Conservation (phyloP, 2,888 invertebrate species). For the Ochropleura leucogaster region DNA sequence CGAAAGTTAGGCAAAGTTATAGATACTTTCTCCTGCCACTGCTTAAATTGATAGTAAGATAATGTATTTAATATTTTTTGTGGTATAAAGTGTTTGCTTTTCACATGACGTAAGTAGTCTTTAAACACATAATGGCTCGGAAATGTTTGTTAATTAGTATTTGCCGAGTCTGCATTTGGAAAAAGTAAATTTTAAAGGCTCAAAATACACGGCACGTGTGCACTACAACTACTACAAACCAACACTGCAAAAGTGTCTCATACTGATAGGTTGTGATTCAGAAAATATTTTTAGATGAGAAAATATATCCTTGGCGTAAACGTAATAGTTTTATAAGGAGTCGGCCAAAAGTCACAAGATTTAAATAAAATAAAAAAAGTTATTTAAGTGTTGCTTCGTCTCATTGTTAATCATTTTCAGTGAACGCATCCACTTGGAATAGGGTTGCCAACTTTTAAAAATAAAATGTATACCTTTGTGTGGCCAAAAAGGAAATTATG, state of each 20-base stretch:
- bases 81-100: neutral
- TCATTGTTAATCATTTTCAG: conserved; percentile 62
- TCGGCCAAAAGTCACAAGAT: conserved; percentile 45
- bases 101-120: neutral
- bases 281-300: conserved; percentile 31
- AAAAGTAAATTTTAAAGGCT: neutral
- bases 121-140: neutral
- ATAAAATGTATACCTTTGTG: conserved; percentile 35
- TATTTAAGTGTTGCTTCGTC: conserved; percentile 37
- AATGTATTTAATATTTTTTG: neutral
- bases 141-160: neutral
- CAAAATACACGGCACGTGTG: neutral
- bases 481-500: conserved; percentile 54
- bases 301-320: conserved; percentile 13
- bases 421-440: conserved; percentile 47
- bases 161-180: neutral
- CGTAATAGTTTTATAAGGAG: conserved; percentile 42
- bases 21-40: conserved; percentile 16
- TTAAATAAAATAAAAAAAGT: conserved; percentile 49
- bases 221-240: neutral
- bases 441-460: conserved; percentile 66
- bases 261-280: conserved; percentile 15
- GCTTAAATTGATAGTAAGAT: neutral
- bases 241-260: conserved; percentile 15
- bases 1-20: conserved; percentile 23